Evolutionary conservation across 2,888 invertebrate species (phyloP).

Genomic region (Caenorhabditis sp.): DNA sequence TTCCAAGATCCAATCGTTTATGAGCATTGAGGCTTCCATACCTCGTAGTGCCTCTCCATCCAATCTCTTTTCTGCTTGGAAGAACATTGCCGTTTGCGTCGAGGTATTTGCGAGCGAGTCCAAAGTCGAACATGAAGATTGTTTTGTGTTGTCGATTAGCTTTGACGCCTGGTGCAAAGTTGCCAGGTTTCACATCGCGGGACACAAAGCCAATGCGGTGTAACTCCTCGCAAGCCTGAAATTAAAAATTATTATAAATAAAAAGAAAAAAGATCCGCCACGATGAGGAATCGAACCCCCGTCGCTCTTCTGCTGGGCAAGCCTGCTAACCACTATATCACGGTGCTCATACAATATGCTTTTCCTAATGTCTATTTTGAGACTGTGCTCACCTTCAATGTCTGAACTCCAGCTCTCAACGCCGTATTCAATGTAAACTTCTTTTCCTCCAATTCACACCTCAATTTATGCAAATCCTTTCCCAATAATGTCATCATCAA

Average conservation of each 20-base stretch:
- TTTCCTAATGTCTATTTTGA: too few relatives aligned
- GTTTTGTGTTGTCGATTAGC: conserved; percentile 42
- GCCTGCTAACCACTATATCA: too few relatives aligned
- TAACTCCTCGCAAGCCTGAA: conserved; percentile 58
- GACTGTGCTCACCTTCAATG: conserved; percentile 38
- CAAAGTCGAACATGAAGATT: conserved; percentile 59
- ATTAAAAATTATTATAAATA: neutral
- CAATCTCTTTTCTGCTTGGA: conserved; percentile 53
- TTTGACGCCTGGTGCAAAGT: conserved; percentile 60
- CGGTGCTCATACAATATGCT: too few relatives aligned
- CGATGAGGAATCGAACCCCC: too few relatives aligned
- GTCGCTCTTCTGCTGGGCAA: too few relatives aligned
- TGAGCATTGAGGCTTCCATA: conserved; percentile 57
- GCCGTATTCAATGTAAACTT: conserved; percentile 56
- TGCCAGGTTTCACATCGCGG: conserved; percentile 64
- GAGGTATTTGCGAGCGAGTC: conserved; percentile 52
- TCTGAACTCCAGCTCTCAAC: conserved; percentile 52
- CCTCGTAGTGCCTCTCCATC: conserved; percentile 63
- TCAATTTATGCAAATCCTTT: conserved; percentile 58
- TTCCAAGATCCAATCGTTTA: conserved; percentile 46
- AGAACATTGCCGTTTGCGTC: conserved; percentile 45
- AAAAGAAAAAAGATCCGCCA: too few relatives aligned
- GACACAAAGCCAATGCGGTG: conserved; percentile 56
- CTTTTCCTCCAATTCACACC: conserved; percentile 51
- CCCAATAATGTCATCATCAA: conserved; percentile 59